Evolutionary conservation across 1,140 invertebrate species (phyloP).

Genomic region (Helicoverpa armigera): DNA sequence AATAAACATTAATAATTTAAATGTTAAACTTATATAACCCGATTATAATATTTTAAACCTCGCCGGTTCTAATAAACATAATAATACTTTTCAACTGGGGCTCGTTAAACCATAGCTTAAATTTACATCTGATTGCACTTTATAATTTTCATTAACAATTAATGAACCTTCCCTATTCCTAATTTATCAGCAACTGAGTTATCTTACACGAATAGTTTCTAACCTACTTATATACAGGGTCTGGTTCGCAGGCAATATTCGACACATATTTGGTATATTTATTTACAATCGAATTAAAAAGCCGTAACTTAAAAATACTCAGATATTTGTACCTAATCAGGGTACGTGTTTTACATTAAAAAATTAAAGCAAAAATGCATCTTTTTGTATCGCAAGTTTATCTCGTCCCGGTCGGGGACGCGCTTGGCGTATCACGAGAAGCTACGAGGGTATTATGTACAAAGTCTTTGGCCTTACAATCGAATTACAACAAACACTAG

Average conservation of each 20-base stretch:
- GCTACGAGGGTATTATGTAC: slow-evolving; percentile 69
- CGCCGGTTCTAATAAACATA: slow-evolving; percentile 84
- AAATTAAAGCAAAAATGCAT: slow-evolving; percentile 84
- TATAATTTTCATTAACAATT: slow-evolving; percentile 78
- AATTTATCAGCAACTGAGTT: slow-evolving; percentile 58
- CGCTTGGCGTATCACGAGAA: slow-evolving; percentile 47
- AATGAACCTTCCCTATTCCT: slow-evolving; percentile 72
- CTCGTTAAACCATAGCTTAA: slow-evolving; percentile 77
- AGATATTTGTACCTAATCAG: slow-evolving; percentile 78
- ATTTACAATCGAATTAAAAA: slow-evolving; percentile 82
- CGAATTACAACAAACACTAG: slow-evolving; percentile 69
- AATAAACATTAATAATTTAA: slow-evolving; percentile 85
- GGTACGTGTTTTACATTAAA: slow-evolving; percentile 73
- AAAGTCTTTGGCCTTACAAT: slow-evolving; percentile 83
- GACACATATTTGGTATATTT: slow-evolving; percentile 84
- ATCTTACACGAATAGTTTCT: slow-evolving; percentile 65
- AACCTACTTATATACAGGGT: slow-evolving; percentile 76
- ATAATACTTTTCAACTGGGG: slow-evolving; percentile 86
- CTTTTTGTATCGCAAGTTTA: slow-evolving; percentile 82
- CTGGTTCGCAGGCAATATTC: slow-evolving; percentile 64
- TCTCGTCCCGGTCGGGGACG: slow-evolving; percentile 55
- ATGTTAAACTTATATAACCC: slow-evolving; percentile 80
- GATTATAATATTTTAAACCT: slow-evolving; percentile 85
- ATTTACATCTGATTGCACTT: slow-evolving; percentile 85
- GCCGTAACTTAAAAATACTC: slow-evolving; percentile 77